Evolutionary conservation across 2,888 invertebrate species (phyloP).

Genomic region (Acanthococcus lagerstroemiae): DNA sequence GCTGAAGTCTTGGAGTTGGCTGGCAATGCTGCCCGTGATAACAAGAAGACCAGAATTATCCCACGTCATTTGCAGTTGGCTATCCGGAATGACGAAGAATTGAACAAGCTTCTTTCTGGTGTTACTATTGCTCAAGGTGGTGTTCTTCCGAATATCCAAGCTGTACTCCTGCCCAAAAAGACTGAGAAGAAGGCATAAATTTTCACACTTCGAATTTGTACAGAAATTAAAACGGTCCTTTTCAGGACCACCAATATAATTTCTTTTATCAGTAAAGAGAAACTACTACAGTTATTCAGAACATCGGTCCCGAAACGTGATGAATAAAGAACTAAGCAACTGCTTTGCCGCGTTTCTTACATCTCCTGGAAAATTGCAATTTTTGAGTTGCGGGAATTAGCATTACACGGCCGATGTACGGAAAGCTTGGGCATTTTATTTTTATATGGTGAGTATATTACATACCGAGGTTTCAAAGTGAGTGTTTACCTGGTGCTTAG

Average conservation of each 20-base stretch:
- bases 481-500: no score
- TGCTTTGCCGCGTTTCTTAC: no score
- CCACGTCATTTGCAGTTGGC: constrained; percentile 70
- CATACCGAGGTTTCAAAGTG: no score
- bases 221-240: constrained; percentile 24
- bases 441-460: no score
- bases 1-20: constrained; percentile 59
- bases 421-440: no score
- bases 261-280: no score
- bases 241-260: constrained; percentile 16
- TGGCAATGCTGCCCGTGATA: constrained; percentile 53
- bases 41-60: constrained; percentile 60
- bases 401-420: no score
- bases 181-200: constrained; percentile 34
- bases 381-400: no score
- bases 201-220: not conserved
- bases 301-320: no score
- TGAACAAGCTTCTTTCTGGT: constrained; percentile 63
- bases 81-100: constrained; percentile 70
- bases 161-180: constrained; percentile 37
- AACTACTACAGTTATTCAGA: no score
- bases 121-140: constrained; percentile 79
- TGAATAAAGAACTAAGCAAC: no score
- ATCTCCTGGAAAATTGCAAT: no score
- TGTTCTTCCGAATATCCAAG: constrained; percentile 56